Base-by-base conservation (phyloP, 2,113 vertebrate species). In the Cryptotis parvus region DNA sequence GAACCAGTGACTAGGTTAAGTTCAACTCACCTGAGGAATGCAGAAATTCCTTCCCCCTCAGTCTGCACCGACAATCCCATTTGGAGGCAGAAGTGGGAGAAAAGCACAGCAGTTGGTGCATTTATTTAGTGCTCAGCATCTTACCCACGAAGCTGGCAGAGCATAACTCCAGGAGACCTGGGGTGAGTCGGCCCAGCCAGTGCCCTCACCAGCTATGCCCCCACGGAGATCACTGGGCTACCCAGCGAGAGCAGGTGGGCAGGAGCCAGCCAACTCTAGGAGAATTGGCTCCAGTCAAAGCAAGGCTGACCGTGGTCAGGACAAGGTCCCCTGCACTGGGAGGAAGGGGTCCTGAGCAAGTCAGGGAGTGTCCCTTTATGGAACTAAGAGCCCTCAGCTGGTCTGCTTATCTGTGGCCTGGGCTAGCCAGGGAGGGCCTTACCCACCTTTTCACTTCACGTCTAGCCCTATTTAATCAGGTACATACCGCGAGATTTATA, bases 401-500 rank as follows among this genome's bases (percentile, higher is more conserved):
- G 85, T 15, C 2, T 22, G 69, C 75, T 82, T 24, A 90, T 81
- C 90, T 94, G 92, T 33, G 20, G 11, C 76, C 88, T 2, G 3
- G 1, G 45, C 70, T n/a, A 58, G 91, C 52, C 85, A 95, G 91
- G 2, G 24, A 95, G 91, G 2, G 24, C 89, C 74, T 87, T 35
- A 12, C 91, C 31, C 41, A 87, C 80, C 45, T 87, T 87, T 94
- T 73, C 31, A 91, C 74, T n/a, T 94, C 33, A 58, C 29, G 61
- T 83, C 14, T 61, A 93, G 45, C 45, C 66, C 83, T 93, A 41
- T 68, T 70, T 93, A 91, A 95, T 96, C 85, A 89, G 61, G 70
- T 16, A 86, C 65, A 78, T 29, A 31, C 78, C 1, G 2, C 52
- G 82, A 96, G 87, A 96, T 95, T 95, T 89, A 92, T 82, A 91